A percentile compares a stretch with the other conserved stretches of the same genome.
Evolutionary conservation across 1,140 invertebrate species (phyloP).

Genomic region (Pseudomyrmex concolor): DNA sequence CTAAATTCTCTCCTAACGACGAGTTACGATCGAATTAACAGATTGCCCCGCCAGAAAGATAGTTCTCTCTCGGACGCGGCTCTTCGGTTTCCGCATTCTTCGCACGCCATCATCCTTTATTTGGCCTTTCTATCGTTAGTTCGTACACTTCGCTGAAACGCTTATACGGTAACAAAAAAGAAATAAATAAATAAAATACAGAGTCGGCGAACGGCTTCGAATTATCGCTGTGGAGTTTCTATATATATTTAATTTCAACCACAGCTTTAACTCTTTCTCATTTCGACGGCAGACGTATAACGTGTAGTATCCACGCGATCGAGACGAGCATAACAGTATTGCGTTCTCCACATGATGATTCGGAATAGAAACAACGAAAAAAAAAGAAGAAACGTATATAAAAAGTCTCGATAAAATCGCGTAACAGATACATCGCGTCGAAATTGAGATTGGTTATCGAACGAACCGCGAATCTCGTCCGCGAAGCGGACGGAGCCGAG

Average conservation of each 20-base stretch:
- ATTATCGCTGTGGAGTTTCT: too few species aligned
- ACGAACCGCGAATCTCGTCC: slow-evolving; percentile 41
- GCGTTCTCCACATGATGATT: not conserved
- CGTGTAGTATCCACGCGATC: not conserved
- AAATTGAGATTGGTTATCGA: slow-evolving; percentile 77
- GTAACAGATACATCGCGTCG: slow-evolving; percentile 66
- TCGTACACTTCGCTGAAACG: not conserved
- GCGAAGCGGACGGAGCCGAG: not conserved
- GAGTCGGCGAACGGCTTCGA: too few species aligned
- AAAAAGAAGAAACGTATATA: not conserved
- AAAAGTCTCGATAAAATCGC: slow-evolving; percentile 47
- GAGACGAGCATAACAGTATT: not conserved
- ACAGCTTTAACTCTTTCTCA: too few species aligned
- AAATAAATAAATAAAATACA: too few species aligned
- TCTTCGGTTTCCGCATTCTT: slow-evolving; percentile 21
- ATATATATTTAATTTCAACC: too few species aligned
- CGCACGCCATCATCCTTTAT: slow-evolving; percentile 6
- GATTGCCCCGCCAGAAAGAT: slow-evolving; percentile 69
- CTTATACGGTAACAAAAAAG: too few species aligned
- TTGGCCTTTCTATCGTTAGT: not conserved
- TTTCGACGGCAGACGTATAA: too few species aligned
- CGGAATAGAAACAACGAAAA: too few species aligned
- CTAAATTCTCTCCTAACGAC: slow-evolving; percentile 80
- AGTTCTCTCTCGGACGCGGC: slow-evolving; percentile 13
- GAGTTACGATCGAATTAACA: slow-evolving; percentile 83